Conservation (phyloP, 1,140 invertebrate species). For the Penaeus chinensis region DNA sequence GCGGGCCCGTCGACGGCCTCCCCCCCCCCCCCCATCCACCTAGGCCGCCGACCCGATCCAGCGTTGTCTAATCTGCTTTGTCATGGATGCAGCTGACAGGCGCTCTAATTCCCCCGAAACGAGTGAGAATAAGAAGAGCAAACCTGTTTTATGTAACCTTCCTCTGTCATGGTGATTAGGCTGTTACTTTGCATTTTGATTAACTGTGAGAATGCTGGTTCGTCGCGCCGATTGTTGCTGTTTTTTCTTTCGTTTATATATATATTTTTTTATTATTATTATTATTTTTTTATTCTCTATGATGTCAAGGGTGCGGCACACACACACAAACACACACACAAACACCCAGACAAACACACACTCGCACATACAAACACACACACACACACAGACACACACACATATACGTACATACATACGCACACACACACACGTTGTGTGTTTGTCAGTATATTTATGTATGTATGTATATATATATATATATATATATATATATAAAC, state of each 20-base stretch:
- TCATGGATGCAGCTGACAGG: not conserved
- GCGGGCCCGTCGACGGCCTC: not conserved
- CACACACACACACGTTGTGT: not conserved
- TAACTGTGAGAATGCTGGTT: no score
- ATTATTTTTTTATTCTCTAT: no score
- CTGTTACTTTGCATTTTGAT: no score
- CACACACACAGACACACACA: not conserved
- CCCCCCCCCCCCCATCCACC: not conserved
- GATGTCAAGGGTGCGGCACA: no score
- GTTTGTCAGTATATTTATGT: not conserved
- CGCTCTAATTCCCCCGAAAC: not conserved
- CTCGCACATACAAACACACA: not conserved
- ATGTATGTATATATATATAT: not conserved
- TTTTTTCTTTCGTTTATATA: no score
- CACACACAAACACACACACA: not conserved
- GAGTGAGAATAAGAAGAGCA: no score
- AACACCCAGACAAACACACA: not conserved
- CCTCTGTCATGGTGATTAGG: no score
- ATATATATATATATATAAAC: no score
- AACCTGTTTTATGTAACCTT: no score
- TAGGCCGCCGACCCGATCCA: not conserved
- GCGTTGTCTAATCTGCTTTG: not conserved
- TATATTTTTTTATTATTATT: no score
- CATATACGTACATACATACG: not conserved
- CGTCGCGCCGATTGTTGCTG: no score